Base-by-base conservation (phyloP, 2,888 invertebrate genomes). In the Agrilus cyanescens region DNA sequence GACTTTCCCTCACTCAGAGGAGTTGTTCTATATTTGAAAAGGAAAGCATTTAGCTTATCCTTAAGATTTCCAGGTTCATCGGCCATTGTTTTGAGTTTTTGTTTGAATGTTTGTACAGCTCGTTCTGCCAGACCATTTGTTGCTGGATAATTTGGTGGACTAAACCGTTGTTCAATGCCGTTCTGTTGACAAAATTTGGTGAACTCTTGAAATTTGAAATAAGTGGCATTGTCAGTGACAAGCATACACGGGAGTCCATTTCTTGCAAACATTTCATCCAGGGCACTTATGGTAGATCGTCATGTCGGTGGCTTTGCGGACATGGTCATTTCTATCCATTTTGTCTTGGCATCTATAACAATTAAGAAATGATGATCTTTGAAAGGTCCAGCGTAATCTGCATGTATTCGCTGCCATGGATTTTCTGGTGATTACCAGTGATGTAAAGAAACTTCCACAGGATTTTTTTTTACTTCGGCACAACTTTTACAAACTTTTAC, bases 101-200 rank as follows among this genome's bases (percentile, higher is more conserved):
- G 38, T 43, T 53, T 51, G 1, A 47, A 40, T 7, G 52, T 47
- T 43, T 53, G 51, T 8, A 56, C 56, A n/a, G 43, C 39, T 12
- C 56, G 42, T 44, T 57, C 51, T 18, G 56, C 55, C 41, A 50
- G 50, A 13, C 56, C 54, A 44, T 54, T 57, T 7, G 54, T 41
- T 4, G 46, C 32, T 34, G 54, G 54, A 36, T 52, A 46, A 37
- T 51, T 50, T 15, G 52, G 53, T 15, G 54, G 49, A 12, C 48
- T 38, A 33, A 38, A 43, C 12, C 39, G 38, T 16, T 38, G 45
- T 37, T 46, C 30, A 20, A 56, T 51, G n/a, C 52, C 50, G 40
- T 52, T 53, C 4, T 12, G 30, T 8, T 38, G n/a, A 18, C 46
- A 46, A 41, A 53, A 56, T 12, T 46, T 32, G 25, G 42, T 30